Evolutionary conservation across 2,113 vertebrate genomes (phyloP).

Genomic region (Tenrec ecaudatus): DNA sequence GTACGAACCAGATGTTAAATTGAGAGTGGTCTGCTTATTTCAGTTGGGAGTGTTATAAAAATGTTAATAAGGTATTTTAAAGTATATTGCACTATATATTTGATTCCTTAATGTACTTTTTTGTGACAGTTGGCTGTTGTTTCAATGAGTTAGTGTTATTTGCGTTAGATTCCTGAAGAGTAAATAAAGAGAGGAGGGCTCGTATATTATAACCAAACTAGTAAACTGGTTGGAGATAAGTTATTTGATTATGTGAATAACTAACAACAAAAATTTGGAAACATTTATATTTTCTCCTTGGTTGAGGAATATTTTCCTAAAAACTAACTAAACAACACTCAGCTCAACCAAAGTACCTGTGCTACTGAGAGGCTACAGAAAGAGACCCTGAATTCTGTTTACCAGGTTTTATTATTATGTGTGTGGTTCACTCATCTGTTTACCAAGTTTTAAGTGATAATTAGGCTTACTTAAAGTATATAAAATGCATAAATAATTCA

Average conservation of each 20-base stretch:
- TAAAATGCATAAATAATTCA: neutral
- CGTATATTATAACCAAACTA: neutral
- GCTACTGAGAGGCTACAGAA: neutral
- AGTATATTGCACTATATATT: neutral
- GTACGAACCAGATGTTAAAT: constrained; percentile 82
- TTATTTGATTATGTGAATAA: neutral
- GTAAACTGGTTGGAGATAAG: neutral
- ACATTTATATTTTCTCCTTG: neutral
- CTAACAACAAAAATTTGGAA: neutral
- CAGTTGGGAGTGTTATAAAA: constrained; percentile 74
- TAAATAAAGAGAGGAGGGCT: constrained; percentile 67
- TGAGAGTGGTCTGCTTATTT: constrained; percentile 73
- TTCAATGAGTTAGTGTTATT: constrained; percentile 65
- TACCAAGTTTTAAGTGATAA: neutral
- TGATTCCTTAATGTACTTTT: constrained; percentile 44
- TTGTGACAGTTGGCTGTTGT: constrained; percentile 50
- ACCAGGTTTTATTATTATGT: too few species aligned
- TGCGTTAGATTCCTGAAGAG: constrained; percentile 22
- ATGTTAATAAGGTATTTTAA: constrained; percentile 78
- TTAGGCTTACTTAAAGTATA: neutral
- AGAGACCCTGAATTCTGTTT: neutral
- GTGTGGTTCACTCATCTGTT: neutral
- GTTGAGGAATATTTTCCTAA: neutral
- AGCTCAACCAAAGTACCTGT: neutral
- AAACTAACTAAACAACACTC: neutral